phyloP scores from a whole-genome alignment of 1,140 invertebrate species.

The Anastrepha ludens region DNA sequence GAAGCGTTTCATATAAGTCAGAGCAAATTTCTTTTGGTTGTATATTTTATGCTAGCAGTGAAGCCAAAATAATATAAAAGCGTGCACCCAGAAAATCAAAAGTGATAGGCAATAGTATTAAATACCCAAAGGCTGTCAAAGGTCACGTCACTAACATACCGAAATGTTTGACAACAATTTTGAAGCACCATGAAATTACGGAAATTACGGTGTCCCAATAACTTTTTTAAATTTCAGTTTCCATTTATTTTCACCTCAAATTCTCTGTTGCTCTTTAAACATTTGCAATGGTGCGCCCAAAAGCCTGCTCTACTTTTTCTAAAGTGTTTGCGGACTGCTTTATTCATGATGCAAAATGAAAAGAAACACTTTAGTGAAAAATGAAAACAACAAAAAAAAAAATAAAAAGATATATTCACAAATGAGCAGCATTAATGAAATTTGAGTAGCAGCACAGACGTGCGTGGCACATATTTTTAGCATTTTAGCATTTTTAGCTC shows the following conservation, averaged over 20 bases:
- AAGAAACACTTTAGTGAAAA: not conserved
- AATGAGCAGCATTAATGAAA: conserved; percentile 5
- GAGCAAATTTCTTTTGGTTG: too few species aligned
- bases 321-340: conserved; percentile 19
- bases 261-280: not conserved
- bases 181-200: too few species aligned
- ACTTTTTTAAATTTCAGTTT: not conserved
- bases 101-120: not conserved
- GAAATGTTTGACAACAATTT: not conserved
- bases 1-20: too few species aligned
- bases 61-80: too few species aligned
- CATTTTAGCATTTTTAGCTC: too few species aligned
- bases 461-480: not conserved
- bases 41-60: too few species aligned
- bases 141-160: not conserved
- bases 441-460: not conserved
- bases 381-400: not conserved
- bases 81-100: not conserved
- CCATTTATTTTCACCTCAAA: not conserved
- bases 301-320: not conserved
- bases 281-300: not conserved
- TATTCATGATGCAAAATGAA: not conserved
- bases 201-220: too few species aligned
- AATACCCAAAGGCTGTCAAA: not conserved
- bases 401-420: not conserved